Conservation (phyloP, 2,797 vertebrate genomes). For the Acipenser ruthenus region DNA sequence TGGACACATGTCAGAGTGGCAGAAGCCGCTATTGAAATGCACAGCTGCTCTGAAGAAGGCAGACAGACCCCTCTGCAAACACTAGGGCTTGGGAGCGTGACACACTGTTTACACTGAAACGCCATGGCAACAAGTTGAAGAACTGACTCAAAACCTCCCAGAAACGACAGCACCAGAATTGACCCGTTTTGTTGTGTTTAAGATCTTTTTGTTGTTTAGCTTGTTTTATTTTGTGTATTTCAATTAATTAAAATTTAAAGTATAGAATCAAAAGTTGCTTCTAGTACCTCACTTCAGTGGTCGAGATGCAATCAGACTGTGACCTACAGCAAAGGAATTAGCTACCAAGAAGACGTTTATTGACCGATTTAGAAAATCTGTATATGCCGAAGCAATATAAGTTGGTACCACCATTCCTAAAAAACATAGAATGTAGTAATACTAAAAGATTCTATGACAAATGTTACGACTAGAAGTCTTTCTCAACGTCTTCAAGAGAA, state of each 20-base stretch:
- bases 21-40: conserved; percentile 4
- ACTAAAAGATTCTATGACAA: too few relatives aligned
- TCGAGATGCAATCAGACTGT: not conserved
- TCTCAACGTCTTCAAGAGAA: too few relatives aligned
- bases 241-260: not conserved
- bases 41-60: conserved; percentile 2
- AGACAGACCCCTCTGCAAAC: not conserved
- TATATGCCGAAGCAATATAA: too few relatives aligned
- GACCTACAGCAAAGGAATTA: too few relatives aligned
- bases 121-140: not conserved
- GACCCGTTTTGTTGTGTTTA: not conserved
- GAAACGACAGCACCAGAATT: not conserved
- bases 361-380: too few relatives aligned
- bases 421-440: too few relatives aligned
- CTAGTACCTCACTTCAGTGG: not conserved
- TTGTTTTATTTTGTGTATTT: not conserved
- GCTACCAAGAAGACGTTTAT: too few relatives aligned
- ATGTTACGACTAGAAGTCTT: too few relatives aligned
- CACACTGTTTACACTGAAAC: not conserved
- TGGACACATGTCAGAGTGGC: conserved; percentile 3
- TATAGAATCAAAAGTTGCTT: not conserved
- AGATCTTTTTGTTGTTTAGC: not conserved
- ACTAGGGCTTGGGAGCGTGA: not conserved
- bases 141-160: not conserved
- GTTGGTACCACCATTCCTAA: too few relatives aligned